Conservation (phyloP, 1,140 invertebrate species). For the Anthonomus grandis region DNA sequence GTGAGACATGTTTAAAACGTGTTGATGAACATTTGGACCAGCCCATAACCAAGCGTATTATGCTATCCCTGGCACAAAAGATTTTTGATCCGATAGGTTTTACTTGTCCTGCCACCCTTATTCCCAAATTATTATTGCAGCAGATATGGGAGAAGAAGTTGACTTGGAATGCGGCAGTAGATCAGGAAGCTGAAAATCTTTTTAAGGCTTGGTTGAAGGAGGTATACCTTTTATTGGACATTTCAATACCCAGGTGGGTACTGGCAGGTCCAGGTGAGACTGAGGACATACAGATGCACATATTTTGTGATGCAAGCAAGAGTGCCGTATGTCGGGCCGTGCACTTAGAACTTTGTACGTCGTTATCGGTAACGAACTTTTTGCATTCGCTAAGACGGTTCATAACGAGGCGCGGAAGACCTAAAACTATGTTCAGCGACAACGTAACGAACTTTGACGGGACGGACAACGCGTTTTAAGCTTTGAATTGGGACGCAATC, state of each 20-base stretch:
- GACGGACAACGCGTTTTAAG: too few relatives aligned
- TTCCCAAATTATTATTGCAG: slow-evolving; percentile 22
- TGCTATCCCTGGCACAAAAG: slow-evolving; percentile 12
- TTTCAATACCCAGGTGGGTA: too few relatives aligned
- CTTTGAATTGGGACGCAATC: too few relatives aligned
- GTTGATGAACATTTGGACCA: not conserved
- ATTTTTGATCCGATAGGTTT: slow-evolving; percentile 7
- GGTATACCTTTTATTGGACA: too few relatives aligned
- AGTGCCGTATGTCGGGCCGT: slow-evolving; percentile 21
- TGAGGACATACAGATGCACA: slow-evolving; percentile 9
- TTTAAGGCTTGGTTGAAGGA: slow-evolving; percentile 21
- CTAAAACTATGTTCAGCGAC: too few relatives aligned
- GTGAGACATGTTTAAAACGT: too few relatives aligned
- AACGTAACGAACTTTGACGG: too few relatives aligned
- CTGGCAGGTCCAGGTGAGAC: too few relatives aligned
- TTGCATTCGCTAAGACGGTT: too few relatives aligned
- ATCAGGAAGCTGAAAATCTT: slow-evolving; percentile 1
- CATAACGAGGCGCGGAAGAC: too few relatives aligned
- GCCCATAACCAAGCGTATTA: slow-evolving; percentile 7
- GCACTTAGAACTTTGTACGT: too few relatives aligned
- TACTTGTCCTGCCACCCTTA: slow-evolving; percentile 7
- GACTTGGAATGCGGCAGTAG: slow-evolving; percentile 15
- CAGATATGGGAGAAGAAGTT: slow-evolving; percentile 10
- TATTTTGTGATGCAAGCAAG: not conserved
- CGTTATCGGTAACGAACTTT: too few relatives aligned